Conservation (phyloP, 2,113 vertebrate genomes). For the Chloropsis cyanopogon region DNA sequence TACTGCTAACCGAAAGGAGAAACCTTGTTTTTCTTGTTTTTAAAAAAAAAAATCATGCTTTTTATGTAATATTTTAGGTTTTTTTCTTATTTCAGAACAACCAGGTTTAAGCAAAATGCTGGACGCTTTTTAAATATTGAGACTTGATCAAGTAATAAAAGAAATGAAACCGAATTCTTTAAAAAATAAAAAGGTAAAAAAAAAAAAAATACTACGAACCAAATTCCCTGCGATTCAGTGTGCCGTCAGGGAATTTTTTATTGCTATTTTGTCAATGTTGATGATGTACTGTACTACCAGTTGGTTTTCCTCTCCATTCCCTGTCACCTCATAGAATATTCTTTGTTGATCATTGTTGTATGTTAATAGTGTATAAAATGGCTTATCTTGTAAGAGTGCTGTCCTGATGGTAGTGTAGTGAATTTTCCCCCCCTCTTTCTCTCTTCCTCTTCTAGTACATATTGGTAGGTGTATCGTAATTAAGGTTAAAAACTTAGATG, state of each 20-base stretch:
- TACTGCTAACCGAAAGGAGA: conserved; percentile 59
- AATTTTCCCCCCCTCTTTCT: conserved; percentile 70
- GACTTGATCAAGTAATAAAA: conserved; percentile 86
- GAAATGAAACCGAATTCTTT: conserved; percentile 75
- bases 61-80: conserved; percentile 66
- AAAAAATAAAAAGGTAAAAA: conserved; percentile 59
- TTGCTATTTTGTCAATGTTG: conserved; percentile 85
- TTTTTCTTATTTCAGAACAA: conserved; percentile 83
- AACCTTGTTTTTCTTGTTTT: conserved; percentile 59
- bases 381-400: conserved; percentile 89
- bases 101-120: conserved; percentile 90
- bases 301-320: conserved; percentile 83
- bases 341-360: conserved; percentile 86
- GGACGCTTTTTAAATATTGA: conserved; percentile 86
- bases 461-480: conserved; percentile 94
- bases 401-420: conserved; percentile 94
- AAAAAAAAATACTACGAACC: conserved; percentile 26
- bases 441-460: conserved; percentile 89
- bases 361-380: conserved; percentile 92
- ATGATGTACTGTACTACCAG: conserved; percentile 89
- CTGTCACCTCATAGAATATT: conserved; percentile 80
- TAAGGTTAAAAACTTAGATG: conserved; percentile 92
- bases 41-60: conserved; percentile 66
- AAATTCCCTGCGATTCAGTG: conserved; percentile 84
- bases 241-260: conserved; percentile 82